Base-by-base conservation (phyloP, 1,140 invertebrate species). In the Tetranychus urticae region DNA sequence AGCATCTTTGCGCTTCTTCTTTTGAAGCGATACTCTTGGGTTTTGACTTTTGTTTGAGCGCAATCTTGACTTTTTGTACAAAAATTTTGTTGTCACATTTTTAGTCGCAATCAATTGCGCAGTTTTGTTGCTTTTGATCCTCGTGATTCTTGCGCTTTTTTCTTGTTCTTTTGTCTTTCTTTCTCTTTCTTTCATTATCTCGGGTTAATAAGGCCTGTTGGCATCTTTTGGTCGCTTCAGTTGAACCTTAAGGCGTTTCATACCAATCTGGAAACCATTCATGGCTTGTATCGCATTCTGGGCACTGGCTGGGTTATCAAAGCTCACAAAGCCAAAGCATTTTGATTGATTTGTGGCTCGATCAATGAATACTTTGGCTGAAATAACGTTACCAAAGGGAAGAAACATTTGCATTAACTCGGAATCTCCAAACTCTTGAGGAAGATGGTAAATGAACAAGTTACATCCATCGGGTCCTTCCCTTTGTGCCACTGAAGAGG, bases 231-330 rank as follows among this genome's bases (percentile, higher is more conserved):
- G 92, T 77, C 92, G 81, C 76, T 98, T 98, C 74, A 98, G 81
- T 79, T 99, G 94, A 68, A 99, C 94, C 80, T 97, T 97, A 71
- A 98, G 83, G 70, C 92, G 82, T 77, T 97, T 98, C 89, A 94
- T 97, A 47, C 88, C 92, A 75, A 97, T 96, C 76, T 97, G 91
- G 79, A 97, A 98, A 70, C 94, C 94, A 77, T 98, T 98, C 94
- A 99, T 99, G 67, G 91, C 85, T 73, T 96, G 88, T 74, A 99
- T 99, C 55, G 94, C 94, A 64, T 88, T 83, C 74, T 97, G 91
- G 69, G 94, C 93, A 74, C 89, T 94, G 66, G 83, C 79, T 66
- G 90, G 89, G 80, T 97, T 98, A 79, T 98, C 93, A 77, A 93
- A 99, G 70, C 91, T 97, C 68, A 99, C 94, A 78, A 99, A 98